phyloP scores from a whole-genome alignment of 1,140 invertebrate genomes.

The Agraylea sexmaculata region DNA sequence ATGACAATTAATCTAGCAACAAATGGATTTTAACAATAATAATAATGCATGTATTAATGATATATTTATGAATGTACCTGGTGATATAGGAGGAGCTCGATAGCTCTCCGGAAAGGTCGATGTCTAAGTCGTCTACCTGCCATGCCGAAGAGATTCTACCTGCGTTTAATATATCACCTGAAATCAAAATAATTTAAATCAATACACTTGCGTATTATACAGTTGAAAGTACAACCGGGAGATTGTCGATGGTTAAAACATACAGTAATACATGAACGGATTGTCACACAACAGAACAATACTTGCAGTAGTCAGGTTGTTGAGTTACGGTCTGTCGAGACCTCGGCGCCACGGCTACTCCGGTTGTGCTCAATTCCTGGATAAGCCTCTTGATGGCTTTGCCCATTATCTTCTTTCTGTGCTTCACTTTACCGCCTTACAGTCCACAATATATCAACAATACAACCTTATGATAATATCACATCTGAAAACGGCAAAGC shows the following conservation, averaged over 20 bases:
- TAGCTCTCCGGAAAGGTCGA: conserved; percentile 33
- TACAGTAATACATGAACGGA: not conserved
- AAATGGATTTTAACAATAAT: too few species aligned
- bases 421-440: too few species aligned
- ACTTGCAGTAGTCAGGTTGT: conserved; percentile 13
- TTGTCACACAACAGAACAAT: not conserved
- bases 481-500: too few species aligned
- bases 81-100: conserved; percentile 19
- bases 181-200: conserved; percentile 4
- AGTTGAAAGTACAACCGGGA: not conserved
- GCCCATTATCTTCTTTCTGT: too few species aligned
- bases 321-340: conserved; percentile 3
- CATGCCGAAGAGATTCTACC: conserved; percentile 37
- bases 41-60: too few species aligned
- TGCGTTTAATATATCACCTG: conserved; percentile 33
- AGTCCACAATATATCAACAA: too few species aligned
- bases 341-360: conserved; percentile 3
- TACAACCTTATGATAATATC: too few species aligned
- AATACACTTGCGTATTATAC: not conserved
- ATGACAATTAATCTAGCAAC: too few species aligned
- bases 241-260: not conserved
- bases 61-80: conserved; percentile 8
- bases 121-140: conserved; percentile 44
- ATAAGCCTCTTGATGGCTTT: conserved; percentile 20
- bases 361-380: conserved; percentile 13